Base-by-base conservation (phyloP, 2,113 vertebrate species). In the Pionites leucogaster region DNA sequence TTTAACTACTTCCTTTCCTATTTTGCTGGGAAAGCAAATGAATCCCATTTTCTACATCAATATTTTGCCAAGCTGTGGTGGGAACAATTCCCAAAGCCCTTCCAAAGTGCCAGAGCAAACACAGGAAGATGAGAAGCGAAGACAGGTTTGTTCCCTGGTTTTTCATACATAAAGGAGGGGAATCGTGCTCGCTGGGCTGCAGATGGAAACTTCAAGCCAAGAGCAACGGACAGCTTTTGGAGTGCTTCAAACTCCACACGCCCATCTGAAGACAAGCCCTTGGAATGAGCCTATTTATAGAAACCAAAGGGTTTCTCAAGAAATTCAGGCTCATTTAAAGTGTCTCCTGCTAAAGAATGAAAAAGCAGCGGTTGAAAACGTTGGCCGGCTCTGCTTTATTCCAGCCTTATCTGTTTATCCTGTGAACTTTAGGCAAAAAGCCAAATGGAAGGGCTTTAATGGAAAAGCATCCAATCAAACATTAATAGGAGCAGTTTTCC, bases 241-340 rank as follows among this genome's bases (percentile, higher is more conserved):
- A 88, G 23, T 42, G 37, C 67, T 95, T 88, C 80, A 88, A 86
- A 92, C 86, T 69, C 65, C 77, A 53, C 70, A 90, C 17, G 2
- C 37, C 31, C 49, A 67, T 6, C 46, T 59, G 55, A 92, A 81
- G 80, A 86, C 46, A 88, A 63, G 27, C 35, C 6, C 2, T 70
- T 91, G 76, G 64, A 94, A 94, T 2, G 0, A 74, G 1, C 28
- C 59, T 97, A 60, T 81, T 91, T 95, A 86, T 83, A 90, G 94
- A 81, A 95, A 70, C 31, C 12, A 2, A 83, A 86, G 37, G 37
- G 23, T 92, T 95, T 91, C 76, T 91, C 60, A 78, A 91, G 72
- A 84, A 88, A 90, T 78, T 79, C 72, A 71, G 46, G 39, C 49
- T 93, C 35, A 42, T 74, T 88, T 85, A 78, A 94, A 92, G 28